Percentiles rank a stretch among this genome's conserved stretches.
Conservation (phyloP, 2,797 vertebrate species). For the Acipenser oxyrinchus region DNA sequence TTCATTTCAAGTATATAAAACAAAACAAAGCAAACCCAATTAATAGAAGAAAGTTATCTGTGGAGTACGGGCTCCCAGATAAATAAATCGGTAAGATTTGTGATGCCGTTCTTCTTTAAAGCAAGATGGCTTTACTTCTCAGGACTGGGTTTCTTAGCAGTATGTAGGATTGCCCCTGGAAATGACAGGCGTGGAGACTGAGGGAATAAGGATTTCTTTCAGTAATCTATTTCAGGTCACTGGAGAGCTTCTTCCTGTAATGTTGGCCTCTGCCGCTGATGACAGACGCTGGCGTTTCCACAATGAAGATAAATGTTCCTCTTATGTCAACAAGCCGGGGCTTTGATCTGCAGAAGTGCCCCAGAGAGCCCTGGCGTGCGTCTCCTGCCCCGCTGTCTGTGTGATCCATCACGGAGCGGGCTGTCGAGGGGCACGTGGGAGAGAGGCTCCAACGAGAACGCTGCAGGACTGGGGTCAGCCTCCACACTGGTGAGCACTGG, state of each 20-base stretch:
- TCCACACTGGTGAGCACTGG: too few species aligned
- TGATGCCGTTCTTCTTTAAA: too few species aligned
- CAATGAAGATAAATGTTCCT: conserved; percentile 35
- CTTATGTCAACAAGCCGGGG: conserved; percentile 29
- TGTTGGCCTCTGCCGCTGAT: conserved; percentile 10
- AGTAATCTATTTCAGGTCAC: conserved; percentile 11
- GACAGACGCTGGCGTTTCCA: conserved; percentile 28
- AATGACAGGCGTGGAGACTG: conserved; percentile 18
- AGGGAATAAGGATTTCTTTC: conserved; percentile 14
- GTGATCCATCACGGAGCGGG: conserved; percentile 49
- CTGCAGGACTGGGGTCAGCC: too few species aligned
- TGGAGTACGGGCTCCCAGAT: too few species aligned
- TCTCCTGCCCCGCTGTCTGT: conserved; percentile 7
- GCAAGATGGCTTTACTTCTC: too few species aligned
- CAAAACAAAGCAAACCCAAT: too few species aligned
- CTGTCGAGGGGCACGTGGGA: not conserved
- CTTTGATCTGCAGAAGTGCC: conserved; percentile 42
- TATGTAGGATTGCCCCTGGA: conserved; percentile 11
- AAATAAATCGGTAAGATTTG: too few species aligned
- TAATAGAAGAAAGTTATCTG: too few species aligned
- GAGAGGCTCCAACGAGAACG: too few species aligned
- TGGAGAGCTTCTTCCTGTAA: conserved; percentile 19
- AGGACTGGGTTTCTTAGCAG: too few species aligned
- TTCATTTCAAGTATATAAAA: too few species aligned
- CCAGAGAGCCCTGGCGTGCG: conserved; percentile 15